Base-by-base conservation (phyloP, 2,888 invertebrate species). In the Brachylomia viminalis region DNA sequence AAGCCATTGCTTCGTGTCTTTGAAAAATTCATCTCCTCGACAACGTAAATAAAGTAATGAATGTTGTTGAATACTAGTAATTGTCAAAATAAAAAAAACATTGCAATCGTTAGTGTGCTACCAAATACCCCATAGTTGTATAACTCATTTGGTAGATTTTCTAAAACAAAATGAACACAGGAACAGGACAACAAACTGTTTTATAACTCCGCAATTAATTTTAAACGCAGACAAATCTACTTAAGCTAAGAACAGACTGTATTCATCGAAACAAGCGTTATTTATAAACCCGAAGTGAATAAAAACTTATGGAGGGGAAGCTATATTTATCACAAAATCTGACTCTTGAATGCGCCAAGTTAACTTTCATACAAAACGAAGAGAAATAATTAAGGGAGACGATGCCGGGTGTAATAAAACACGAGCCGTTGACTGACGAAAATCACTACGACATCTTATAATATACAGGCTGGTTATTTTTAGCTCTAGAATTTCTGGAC, bases 271-370 rank as follows among this genome's bases (percentile, higher is more conserved):
- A 59, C 68, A 27, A 62, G 42, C 71, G 73, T 76, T 88, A 83
- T 83, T 86, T 86, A 82, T 84, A 87, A 78, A 80, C 80, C 56
- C 42, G 81, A 80, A 79, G 81, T 83, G 74, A 88, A 90, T 92
- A 93, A 92, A 92, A 90, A 88, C 83, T 87, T 83, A 80, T 87
- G 90, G 10, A 92, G 93, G 94, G 93, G 91, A 89, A 79, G 90
- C 94, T 96, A 96, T 94, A 94, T 95, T 94, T 96, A 95, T 92
- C 92, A 90, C 93, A 93, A 94, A 95, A 95, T 94, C 94, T 93
- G 95, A 95, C 90, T 94, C 95, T 92, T 91, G 91, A 92, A 91
- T 92, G 92, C 91, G 92, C 89, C 82, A 86, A 87, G 88, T 84
- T 86, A 86, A 92, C 93, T 94, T 94, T 93, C 90, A 89, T 87